A percentile compares a stretch with the other conserved stretches of the same genome.
phyloP scores from a whole-genome alignment of 2,113 vertebrate genomes.

The Mastomys natalensis region DNA sequence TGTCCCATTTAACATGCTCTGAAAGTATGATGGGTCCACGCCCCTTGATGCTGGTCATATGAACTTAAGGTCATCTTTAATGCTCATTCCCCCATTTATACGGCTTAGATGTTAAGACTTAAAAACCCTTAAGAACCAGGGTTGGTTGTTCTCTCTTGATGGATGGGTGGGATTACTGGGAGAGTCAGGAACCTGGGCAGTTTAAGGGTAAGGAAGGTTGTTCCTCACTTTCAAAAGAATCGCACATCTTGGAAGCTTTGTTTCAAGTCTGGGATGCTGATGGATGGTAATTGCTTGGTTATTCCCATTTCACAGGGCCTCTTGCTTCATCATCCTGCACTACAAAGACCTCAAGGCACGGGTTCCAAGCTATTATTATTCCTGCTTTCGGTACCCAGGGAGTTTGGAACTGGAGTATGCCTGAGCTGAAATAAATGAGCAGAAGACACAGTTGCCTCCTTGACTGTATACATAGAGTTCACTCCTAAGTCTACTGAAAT shows the following conservation, averaged over 20 bases:
- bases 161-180: no score
- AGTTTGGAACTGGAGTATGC: background rate
- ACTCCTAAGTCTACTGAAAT: background rate
- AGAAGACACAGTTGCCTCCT: background rate
- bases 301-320: background rate
- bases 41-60: background rate
- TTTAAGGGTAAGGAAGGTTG: fast-evolving
- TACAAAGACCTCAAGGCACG: background rate
- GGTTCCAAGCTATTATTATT: background rate
- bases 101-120: background rate
- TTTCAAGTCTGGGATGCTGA: background rate
- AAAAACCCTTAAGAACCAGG: background rate
- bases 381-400: background rate
- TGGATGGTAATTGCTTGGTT: background rate
- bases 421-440: background rate
- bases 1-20: background rate
- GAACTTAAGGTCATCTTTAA: background rate
- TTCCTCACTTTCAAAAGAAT: background rate
- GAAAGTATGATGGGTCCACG: background rate
- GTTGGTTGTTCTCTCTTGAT: background rate
- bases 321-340: background rate
- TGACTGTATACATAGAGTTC: background rate
- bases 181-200: fast-evolving
- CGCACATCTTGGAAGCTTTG: background rate
- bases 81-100: background rate